These are phyloP conservation scores for Patiria pectinifera DNA, from an alignment of 53 echinoderm and acorn worm species.

Conservation along the genomic window DNA sequence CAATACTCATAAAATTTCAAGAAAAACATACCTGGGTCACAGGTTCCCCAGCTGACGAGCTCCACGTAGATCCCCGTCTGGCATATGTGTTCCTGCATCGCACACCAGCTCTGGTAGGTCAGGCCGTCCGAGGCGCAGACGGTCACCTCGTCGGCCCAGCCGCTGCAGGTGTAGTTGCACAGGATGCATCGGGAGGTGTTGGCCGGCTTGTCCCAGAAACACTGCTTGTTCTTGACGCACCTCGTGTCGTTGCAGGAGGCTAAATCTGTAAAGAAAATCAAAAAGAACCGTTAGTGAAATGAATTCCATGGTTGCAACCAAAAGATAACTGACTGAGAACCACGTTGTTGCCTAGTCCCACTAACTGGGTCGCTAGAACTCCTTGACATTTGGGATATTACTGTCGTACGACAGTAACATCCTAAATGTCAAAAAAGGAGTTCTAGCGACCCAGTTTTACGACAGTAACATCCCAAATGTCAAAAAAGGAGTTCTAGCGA, in stretches of 20 bases:
- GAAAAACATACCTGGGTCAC: slow-evolving; percentile 40
- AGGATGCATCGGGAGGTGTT: slow-evolving; percentile 67
- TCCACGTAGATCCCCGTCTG: slow-evolving; percentile 53
- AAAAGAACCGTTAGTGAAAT: background rate
- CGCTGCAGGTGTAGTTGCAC: slow-evolving; percentile 68
- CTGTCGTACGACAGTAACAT: too few relatives aligned
- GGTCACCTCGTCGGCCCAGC: slow-evolving; percentile 60
- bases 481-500: too few relatives aligned
- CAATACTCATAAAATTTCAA: too few relatives aligned
- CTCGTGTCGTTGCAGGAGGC: slow-evolving; percentile 68
- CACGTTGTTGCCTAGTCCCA: too few relatives aligned
- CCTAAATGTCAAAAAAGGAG: too few relatives aligned
- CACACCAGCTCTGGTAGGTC: slow-evolving; percentile 74
- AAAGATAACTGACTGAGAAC: too few relatives aligned
- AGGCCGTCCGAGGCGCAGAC: slow-evolving; percentile 69
- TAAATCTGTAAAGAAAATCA: slow-evolving; percentile 40
- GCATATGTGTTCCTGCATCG: slow-evolving; percentile 71
- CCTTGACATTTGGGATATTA: too few relatives aligned
- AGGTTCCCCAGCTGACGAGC: slow-evolving; percentile 32
- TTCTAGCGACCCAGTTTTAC: too few relatives aligned
- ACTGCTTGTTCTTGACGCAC: slow-evolving; percentile 74
- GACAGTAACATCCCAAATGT: too few relatives aligned
- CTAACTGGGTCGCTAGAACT: too few relatives aligned
- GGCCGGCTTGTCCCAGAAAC: slow-evolving; percentile 56
- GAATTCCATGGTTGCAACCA: background rate